Percentiles rank a stretch among this genome's conserved stretches.
Conservation (phyloP, 1,140 invertebrate species). For the Stenopsyche tienmushanensis region DNA sequence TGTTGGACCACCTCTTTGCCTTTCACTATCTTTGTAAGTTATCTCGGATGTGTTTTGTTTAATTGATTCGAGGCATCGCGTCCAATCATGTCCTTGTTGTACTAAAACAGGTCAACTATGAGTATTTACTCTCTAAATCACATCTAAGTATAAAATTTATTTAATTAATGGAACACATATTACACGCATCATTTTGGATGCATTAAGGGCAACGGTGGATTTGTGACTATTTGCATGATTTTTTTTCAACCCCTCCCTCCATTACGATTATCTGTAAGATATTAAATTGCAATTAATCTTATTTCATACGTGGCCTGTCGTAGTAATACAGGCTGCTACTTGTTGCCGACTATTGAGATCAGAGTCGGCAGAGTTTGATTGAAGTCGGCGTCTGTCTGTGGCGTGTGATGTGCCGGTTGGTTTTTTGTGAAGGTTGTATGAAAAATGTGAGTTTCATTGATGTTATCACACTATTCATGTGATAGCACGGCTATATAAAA, state of each 20-base stretch:
- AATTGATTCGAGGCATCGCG: slow-evolving; percentile 35
- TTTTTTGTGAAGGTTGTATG: slow-evolving; percentile 5
- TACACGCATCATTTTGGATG: too few relatives aligned
- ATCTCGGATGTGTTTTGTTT: slow-evolving; percentile 37
- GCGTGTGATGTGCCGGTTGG: slow-evolving; percentile 3
- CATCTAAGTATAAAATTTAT: too few relatives aligned
- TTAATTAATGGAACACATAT: too few relatives aligned
- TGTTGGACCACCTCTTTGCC: slow-evolving; percentile 28
- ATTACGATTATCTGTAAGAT: too few relatives aligned
- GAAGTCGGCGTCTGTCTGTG: slow-evolving; percentile 13
- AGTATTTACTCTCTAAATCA: too few relatives aligned
- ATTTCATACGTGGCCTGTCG: background rate
- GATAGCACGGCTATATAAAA: background rate
- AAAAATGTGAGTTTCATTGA: slow-evolving; percentile 34
- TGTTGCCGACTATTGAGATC: slow-evolving; percentile 11
- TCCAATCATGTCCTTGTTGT: slow-evolving; percentile 20
- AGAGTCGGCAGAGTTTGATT: slow-evolving; percentile 3
- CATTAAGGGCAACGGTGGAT: too few relatives aligned
- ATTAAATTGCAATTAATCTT: background rate
- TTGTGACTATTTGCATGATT: too few relatives aligned
- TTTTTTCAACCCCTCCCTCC: too few relatives aligned
- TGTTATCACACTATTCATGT: slow-evolving; percentile 11
- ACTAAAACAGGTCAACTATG: too few relatives aligned
- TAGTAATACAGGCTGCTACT: slow-evolving; percentile 10
- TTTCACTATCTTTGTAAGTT: slow-evolving; percentile 20